Evolutionary conservation across 2,113 vertebrate species (phyloP), one percentile per base, ranked within the genome.

Genomic region (Petrocephalus microphthalmus): DNA sequence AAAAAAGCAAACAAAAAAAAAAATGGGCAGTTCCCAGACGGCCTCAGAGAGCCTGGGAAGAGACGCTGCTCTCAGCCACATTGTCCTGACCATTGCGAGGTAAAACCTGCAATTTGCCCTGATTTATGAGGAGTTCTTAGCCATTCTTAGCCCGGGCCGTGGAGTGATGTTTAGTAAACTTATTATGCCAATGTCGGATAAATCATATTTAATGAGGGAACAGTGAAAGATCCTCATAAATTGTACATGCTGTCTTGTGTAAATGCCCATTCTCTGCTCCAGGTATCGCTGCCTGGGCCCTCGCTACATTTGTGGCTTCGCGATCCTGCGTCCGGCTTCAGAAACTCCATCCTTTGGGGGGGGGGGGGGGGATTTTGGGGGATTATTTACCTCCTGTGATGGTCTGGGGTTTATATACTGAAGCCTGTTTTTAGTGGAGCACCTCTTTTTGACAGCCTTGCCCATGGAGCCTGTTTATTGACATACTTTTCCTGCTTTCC

Each of bases 11-110:
- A 54, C 5, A 51, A 84, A 47, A 84, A 83, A 96, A 94, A 99
- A 99, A 94, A 42, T 33, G 19, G 71, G 13, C 71, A 19, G 29
- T 33, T 78, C 98, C 45, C 42, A 47, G 37, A 83, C 98, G 56
- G 96, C 98, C 91, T 97, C 96, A 92, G 98, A 96, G 92, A 95
- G 92, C 93, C 97, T 97, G 92, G 96, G 99, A 84, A 95, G 97
- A 84, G 98, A 98, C 95, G 99, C 89, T 95, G 81, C 93, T 96
- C 7, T 95, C 95, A 89, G 95, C 86, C 49, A 51, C 22, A 17
- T 84, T 53, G 15, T 85, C 22, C 22, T 56, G 33, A 64, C 17
- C 17, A 88, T 88, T 42, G 52, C 19, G 45, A 60, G 33, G 81
- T 57, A 84, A 56, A 19, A 37, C 53, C 87, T 84, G 87, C 74